Base-by-base conservation (phyloP, 2,113 vertebrate genomes). In the Brachionichthys hirsutus region DNA sequence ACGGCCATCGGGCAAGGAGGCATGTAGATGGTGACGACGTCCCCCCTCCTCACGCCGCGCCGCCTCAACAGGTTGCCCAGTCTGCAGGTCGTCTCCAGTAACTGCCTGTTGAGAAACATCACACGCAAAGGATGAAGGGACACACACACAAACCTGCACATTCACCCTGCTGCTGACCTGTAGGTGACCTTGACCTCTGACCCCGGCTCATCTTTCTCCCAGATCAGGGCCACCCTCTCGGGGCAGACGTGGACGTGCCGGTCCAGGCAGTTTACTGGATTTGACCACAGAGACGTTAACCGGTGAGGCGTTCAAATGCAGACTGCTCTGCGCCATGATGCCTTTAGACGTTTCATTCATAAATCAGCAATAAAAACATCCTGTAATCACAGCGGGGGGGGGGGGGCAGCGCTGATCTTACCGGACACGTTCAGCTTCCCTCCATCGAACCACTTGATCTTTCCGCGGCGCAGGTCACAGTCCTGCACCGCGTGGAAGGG, bases 201-300 rank as follows among this genome's bases (percentile, higher is more conserved):
- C 47, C 94, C 95, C 5, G 90, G 93, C 45, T 99, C 95, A 62
- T 99, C 96, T 66, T 88, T 92, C 87, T 99, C 97, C 97, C 97
- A 99, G 49, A 99, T 94, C 80, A 99, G 89, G 55, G 96, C 97
- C 20, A 96, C 78, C 67, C 86, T 93, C 70, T 97, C 78, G 0
- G 97, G 95, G 76, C 87, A 88, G 48, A 86, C 92, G 64, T 85
- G 89, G 0, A 92, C 94, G 0, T 98, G 95, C 4, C 89, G 93
- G 78, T 99, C 97, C 90, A 99, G 86, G 83, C 97, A 99, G 78
- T 96, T 98, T 34, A 95, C 97, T 99, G 83, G 20, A 63, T 2
- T 12, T 5, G 7, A 50, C 53, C 22, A 67, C 34, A 65, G 0
- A 54, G 9, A 15, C 24, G 15, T 38, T 22, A 19, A n/a, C 2